Percentiles rank a stretch among this genome's conserved stretches.
These are phyloP conservation scores for Characodon lateralis DNA, from an alignment of 2,797 vertebrate species.

Conservation along the genomic window DNA sequence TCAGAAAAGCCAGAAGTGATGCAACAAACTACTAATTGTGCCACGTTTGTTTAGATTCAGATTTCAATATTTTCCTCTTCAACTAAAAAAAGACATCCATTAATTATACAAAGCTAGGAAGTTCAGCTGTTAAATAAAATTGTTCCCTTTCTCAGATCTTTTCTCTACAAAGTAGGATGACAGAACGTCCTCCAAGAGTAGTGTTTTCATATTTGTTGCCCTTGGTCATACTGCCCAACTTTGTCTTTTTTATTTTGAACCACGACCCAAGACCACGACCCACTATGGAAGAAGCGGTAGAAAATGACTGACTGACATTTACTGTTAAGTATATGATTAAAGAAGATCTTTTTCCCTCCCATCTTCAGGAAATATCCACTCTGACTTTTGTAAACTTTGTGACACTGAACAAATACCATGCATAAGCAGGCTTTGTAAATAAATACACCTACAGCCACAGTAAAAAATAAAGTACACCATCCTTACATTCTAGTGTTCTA, in stretches of 20 bases:
- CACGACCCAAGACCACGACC: too few relatives aligned
- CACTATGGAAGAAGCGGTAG: too few relatives aligned
- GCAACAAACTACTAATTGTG: background rate
- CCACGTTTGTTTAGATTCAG: background rate
- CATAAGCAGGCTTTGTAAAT: slow-evolving; percentile 44
- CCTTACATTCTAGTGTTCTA: background rate
- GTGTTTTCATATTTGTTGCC: background rate
- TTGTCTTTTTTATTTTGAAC: background rate
- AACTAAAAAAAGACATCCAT: background rate
- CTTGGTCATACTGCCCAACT: background rate
- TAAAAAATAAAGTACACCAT: slow-evolving; percentile 1
- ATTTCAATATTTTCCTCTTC: background rate
- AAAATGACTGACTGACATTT: background rate
- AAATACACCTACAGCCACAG: slow-evolving; percentile 4
- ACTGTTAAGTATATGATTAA: background rate
- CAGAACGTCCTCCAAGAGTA: background rate
- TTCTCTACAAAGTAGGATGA: background rate
- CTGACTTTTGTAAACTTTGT: slow-evolving; percentile 43
- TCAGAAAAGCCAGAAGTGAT: background rate
- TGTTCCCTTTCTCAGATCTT: background rate
- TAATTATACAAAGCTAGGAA: background rate
- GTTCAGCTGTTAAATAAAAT: background rate
- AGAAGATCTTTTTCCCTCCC: background rate
- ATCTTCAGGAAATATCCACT: slow-evolving; percentile 43
- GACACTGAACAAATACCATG: slow-evolving; percentile 27